Evolutionary conservation across 2,888 invertebrate species (phyloP).

Genomic region (Habroteleia sp.): DNA sequence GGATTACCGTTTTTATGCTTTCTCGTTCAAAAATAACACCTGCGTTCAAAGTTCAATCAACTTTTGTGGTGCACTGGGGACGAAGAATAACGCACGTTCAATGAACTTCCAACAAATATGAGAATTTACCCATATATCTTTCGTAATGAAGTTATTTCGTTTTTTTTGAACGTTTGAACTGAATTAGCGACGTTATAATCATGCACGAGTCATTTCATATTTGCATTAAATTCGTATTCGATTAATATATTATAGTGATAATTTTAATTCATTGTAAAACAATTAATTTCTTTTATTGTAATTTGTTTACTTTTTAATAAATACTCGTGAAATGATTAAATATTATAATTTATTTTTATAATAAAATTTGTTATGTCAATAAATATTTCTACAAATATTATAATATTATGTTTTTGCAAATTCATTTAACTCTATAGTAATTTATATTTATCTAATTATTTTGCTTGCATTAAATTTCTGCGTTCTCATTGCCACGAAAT

Average conservation of each 20-base stretch:
- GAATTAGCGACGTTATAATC: conserved; percentile 14
- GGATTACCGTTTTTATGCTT: conserved; percentile 28
- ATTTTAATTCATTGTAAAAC: too few species aligned
- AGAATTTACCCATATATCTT: conserved; percentile 26
- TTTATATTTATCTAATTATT: conserved; percentile 10
- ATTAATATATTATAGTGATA: too few species aligned
- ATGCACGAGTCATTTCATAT: too few species aligned
- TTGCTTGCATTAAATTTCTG: conserved; percentile 1
- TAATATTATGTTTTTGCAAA: neutral
- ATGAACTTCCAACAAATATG: conserved; percentile 43
- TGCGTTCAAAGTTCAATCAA: conserved; percentile 53
- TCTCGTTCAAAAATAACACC: conserved; percentile 38
- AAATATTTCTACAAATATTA: too few species aligned
- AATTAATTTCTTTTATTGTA: too few species aligned
- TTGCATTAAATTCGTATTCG: neutral
- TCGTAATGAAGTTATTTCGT: conserved; percentile 28
- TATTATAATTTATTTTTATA: too few species aligned
- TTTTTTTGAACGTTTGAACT: conserved; percentile 40
- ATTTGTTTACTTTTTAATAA: too few species aligned
- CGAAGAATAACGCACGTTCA: conserved; percentile 50
- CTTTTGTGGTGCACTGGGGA: conserved; percentile 52
- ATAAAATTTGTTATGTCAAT: too few species aligned
- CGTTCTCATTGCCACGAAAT: conserved; percentile 12
- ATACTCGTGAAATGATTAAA: too few species aligned
- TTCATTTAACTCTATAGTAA: conserved; percentile 10